These are phyloP conservation scores for Thaumatotibia leucotreta DNA, from an alignment of 1,140 invertebrate species.

Conservation along the genomic window DNA sequence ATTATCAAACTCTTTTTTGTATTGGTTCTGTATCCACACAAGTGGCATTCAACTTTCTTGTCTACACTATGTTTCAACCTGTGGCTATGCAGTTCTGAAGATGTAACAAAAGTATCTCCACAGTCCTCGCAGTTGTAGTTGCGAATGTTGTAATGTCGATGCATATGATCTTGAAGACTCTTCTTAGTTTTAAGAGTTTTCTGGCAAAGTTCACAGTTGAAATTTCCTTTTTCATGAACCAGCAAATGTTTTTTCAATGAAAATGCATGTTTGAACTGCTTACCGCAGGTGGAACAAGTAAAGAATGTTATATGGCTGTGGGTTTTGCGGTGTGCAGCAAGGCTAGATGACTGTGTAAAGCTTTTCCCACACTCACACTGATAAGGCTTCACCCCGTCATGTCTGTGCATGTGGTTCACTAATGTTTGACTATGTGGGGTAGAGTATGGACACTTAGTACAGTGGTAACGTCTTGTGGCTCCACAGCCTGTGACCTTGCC, in stretches of 20 bases:
- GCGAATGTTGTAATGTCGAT: slow-evolving; percentile 65
- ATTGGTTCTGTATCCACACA: slow-evolving; percentile 71
- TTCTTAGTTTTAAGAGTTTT: slow-evolving; percentile 63
- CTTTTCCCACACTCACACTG: slow-evolving; percentile 78
- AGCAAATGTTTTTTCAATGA: slow-evolving; percentile 61
- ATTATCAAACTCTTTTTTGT: slow-evolving; percentile 69
- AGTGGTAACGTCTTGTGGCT: slow-evolving; percentile 53
- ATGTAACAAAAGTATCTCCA: slow-evolving; percentile 68
- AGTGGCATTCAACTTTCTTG: slow-evolving; percentile 63
- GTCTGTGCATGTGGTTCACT: slow-evolving; percentile 70
- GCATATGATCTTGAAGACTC: slow-evolving; percentile 62
- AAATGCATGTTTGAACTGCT: slow-evolving; percentile 78
- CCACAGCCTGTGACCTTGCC: slow-evolving; percentile 63
- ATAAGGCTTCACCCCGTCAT: slow-evolving; percentile 76
- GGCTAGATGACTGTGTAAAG: slow-evolving; percentile 76
- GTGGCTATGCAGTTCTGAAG: slow-evolving; percentile 67
- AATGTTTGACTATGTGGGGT: slow-evolving; percentile 69
- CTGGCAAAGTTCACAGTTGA: slow-evolving; percentile 50
- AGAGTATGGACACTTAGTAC: slow-evolving; percentile 62
- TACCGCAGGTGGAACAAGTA: slow-evolving; percentile 79
- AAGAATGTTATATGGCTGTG: slow-evolving; percentile 72
- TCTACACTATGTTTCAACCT: slow-evolving; percentile 53
- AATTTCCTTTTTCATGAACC: slow-evolving; percentile 59
- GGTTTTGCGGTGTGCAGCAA: slow-evolving; percentile 70
- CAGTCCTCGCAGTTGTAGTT: slow-evolving; percentile 73